Percentiles rank a stretch among this genome's conserved stretches.
phyloP scores from a whole-genome alignment of 92 coral and sea anemone genomes.

The Paramuricea clavata region DNA sequence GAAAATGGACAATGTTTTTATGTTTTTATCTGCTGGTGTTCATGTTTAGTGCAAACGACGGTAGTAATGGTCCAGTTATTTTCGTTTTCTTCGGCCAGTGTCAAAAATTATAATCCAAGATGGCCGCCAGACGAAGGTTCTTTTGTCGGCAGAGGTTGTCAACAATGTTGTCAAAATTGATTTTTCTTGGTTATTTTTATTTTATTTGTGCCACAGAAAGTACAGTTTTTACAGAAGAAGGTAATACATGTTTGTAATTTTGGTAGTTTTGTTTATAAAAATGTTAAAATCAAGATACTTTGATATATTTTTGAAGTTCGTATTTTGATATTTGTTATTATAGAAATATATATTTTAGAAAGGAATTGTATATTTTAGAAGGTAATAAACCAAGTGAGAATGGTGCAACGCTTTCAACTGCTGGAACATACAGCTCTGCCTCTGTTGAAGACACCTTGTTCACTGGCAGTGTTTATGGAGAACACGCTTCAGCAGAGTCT shows the following conservation, averaged over 20 bases:
- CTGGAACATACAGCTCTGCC: not conserved
- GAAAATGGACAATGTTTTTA: too few species aligned
- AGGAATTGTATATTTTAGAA: not conserved
- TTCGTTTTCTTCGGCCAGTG: not conserved
- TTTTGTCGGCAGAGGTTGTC: not conserved
- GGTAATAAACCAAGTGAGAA: not conserved
- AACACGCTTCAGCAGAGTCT: not conserved
- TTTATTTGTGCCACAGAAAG: conserved; percentile 13
- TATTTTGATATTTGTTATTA: not conserved
- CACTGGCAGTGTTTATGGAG: not conserved
- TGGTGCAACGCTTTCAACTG: not conserved
- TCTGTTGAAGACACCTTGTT: not conserved
- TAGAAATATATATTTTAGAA: not conserved
- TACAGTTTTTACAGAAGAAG: conserved; percentile 9
- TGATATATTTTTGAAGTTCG: not conserved
- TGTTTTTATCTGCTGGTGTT: too few species aligned
- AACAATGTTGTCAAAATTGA: conserved; percentile 1
- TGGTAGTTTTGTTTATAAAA: not conserved
- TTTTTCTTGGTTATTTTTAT: not conserved
- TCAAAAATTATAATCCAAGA: not conserved
- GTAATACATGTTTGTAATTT: not conserved
- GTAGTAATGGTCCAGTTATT: not conserved
- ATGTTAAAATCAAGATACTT: not conserved
- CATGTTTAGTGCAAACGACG: too few species aligned
- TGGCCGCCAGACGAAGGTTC: not conserved